Evolutionary conservation across 1,140 invertebrate species (phyloP).

Genomic region (Popillia japonica): DNA sequence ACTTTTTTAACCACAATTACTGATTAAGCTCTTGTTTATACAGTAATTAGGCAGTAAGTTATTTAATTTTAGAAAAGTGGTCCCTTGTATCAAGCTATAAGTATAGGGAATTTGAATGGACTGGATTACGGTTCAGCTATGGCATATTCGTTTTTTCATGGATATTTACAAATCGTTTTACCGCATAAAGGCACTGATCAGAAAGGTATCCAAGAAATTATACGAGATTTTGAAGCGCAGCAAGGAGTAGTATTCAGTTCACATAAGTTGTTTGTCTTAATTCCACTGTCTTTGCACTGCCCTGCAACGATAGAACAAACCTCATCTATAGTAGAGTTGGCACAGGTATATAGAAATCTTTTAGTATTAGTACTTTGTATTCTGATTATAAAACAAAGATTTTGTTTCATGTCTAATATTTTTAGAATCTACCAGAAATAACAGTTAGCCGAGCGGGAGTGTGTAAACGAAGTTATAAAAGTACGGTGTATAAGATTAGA

Average conservation of each 20-base stretch:
- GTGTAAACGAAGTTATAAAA: constrained; percentile 64
- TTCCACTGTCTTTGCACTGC: constrained; percentile 67
- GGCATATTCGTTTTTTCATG: constrained; percentile 71
- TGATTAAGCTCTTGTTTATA: too few species aligned
- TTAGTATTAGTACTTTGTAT: too few species aligned
- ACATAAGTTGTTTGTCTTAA: constrained; percentile 68
- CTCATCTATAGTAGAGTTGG: constrained; percentile 48
- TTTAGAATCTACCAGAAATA: constrained; percentile 63
- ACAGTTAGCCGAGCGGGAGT: constrained; percentile 67
- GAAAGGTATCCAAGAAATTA: constrained; percentile 62
- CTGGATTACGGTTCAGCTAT: constrained; percentile 69
- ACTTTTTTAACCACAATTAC: too few species aligned
- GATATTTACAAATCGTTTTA: constrained; percentile 67
- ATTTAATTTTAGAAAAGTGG: constrained; percentile 34
- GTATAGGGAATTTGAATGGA: constrained; percentile 28
- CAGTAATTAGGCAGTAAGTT: too few species aligned
- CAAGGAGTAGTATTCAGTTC: constrained; percentile 64
- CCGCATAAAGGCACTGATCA: constrained; percentile 62
- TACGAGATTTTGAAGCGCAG: constrained; percentile 62
- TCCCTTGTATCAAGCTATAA: constrained; percentile 8
- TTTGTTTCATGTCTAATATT: constrained; percentile 39
- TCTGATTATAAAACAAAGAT: too few species aligned
- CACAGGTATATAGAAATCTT: background rate
- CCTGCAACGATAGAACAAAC: constrained; percentile 62
- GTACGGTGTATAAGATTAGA: constrained; percentile 68